A percentile compares a stretch with the other conserved stretches of the same genome.
Conservation (phyloP, 2,113 vertebrate species). For the Sapayoa aenigma region DNA sequence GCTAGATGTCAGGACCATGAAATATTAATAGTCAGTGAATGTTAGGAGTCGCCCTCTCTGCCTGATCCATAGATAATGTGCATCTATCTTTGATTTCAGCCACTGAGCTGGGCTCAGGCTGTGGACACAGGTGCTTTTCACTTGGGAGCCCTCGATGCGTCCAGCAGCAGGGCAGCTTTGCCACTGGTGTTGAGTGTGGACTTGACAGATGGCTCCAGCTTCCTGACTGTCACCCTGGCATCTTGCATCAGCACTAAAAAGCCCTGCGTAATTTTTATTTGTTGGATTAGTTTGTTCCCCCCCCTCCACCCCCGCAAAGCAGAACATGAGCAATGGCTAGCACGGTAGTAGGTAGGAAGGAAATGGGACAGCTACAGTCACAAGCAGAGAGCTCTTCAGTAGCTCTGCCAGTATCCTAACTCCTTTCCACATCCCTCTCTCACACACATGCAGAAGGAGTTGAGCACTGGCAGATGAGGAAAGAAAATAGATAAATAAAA, state of each 20-base stretch:
- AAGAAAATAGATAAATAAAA: constrained; percentile 41
- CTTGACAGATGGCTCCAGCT: neutral
- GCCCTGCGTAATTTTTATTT: neutral
- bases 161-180: neutral
- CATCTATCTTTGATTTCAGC: neutral
- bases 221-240: neutral
- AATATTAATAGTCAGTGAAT: neutral
- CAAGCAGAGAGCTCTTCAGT: neutral
- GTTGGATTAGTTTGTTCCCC: neutral
- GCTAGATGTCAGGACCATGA: neutral
- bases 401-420: neutral
- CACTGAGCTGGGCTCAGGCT: neutral
- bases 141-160: neutral
- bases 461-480: neutral
- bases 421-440: neutral
- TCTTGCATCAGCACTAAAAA: neutral
- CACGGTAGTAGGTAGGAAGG: neutral
- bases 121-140: neutral
- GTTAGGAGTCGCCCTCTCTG: neutral
- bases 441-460: neutral
- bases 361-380: neutral
- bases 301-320: neutral
- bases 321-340: neutral
- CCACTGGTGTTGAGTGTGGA: neutral
- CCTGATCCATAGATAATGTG: neutral